These are phyloP conservation scores for Aphelenchoides besseyi DNA, from an alignment of 1,140 invertebrate species.

Conservation along the genomic window DNA sequence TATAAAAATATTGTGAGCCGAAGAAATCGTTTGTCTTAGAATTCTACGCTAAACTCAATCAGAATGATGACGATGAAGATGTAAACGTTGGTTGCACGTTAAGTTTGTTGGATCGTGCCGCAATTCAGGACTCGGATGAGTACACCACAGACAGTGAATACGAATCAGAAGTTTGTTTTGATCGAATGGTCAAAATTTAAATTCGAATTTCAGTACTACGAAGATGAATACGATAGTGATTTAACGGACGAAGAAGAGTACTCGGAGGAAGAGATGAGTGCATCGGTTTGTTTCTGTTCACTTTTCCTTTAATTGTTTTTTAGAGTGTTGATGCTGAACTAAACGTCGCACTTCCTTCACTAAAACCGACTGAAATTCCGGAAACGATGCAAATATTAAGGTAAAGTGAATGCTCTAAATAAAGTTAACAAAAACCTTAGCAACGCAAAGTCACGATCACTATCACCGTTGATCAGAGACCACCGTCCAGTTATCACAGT, in stretches of 20 bases:
- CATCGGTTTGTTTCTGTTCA: not conserved
- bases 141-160: slow-evolving; percentile 18
- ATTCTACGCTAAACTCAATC: slow-evolving; percentile 16
- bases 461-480: not conserved
- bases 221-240: slow-evolving; percentile 34
- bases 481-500: not conserved
- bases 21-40: not conserved
- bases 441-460: not conserved
- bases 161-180: slow-evolving; percentile 9
- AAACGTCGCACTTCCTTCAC: not conserved
- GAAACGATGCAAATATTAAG: not conserved
- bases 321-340: not conserved
- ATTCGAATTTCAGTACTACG: slow-evolving; percentile 26
- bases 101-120: slow-evolving; percentile 51
- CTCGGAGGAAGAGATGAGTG: slow-evolving; percentile 40
- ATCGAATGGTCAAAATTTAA: not conserved
- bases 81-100: slow-evolving; percentile 53
- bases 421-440: not conserved
- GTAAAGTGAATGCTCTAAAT: not conserved
- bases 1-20: not conserved
- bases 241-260: slow-evolving; percentile 25
- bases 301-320: not conserved
- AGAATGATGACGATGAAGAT: slow-evolving; percentile 41
- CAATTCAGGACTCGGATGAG: slow-evolving; percentile 53
- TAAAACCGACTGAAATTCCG: not conserved